Base-by-base conservation (phyloP, 2,113 vertebrate genomes). In the Laticauda laticaudata region DNA sequence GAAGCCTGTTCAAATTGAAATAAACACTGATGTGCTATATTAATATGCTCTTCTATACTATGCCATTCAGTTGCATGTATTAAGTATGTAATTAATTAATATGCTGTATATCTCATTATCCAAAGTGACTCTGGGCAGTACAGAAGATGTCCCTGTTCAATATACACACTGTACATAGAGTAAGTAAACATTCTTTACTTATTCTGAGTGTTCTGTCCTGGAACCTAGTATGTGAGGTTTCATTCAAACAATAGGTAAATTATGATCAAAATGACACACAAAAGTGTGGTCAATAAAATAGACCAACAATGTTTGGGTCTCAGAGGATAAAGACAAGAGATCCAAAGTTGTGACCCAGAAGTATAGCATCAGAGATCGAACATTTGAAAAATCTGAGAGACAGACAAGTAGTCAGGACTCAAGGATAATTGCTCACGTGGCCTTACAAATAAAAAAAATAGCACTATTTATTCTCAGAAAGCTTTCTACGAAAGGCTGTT, bases 161-260 rank as follows among this genome's bases (percentile, higher is more conserved):
- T 39, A 55, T 54, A 45, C 2, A 24, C 53, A 91, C 59, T 75
- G 6, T 53, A 51, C 57, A 43, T 43, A 51, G n/a, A 43, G 45
- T 43, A 92, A 88, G 48, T 43, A 6, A 57, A 92, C 10, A 90
- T 95, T 26, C 90, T 95, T 54, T 8, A 56, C 90, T 34, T 2
- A 34, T 89, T 61, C 45, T 6, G 54, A 64, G 2, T 64, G 69
- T 75, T 75, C 34, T 81, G 69, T 39, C 15, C n/a, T 39, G 6
- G 34, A 39, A 5, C 5, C 69, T 81, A 20, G 2, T 39, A 18
- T 39, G 34, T 81, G 18, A 39, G 34, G n/a, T 39, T 39, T 39
- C 18, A 81, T 81, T 81, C 69, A 39, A 81, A 39, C n/a, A 39
- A 21, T 39, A n/a, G 15, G 18, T 39, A 39, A 81, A 34, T 39